phyloP scores from a whole-genome alignment of 1,140 invertebrate species.

The Polypedilum vanderplanki region DNA sequence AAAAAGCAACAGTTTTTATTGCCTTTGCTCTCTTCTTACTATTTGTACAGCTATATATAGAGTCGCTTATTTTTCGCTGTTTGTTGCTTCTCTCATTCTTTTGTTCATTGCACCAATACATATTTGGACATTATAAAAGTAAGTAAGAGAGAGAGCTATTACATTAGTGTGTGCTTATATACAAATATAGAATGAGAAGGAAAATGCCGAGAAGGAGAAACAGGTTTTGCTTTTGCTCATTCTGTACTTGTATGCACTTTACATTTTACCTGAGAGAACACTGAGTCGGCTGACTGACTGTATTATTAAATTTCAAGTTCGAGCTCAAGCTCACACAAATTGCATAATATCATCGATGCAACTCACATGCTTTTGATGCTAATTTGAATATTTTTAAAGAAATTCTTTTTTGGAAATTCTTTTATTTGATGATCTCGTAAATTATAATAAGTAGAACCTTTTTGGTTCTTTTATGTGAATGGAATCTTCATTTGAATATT shows the following conservation, averaged over 20 bases:
- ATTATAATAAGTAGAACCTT: not conserved
- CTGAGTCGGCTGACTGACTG: not conserved
- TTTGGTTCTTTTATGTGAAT: not conserved
- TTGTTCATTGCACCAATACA: not conserved
- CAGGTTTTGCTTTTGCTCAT: too few relatives aligned
- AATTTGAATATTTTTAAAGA: not conserved
- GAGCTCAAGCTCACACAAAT: not conserved
- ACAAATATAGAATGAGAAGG: not conserved
- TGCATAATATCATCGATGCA: not conserved
- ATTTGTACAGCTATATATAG: conserved; percentile 19
- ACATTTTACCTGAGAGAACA: not conserved
- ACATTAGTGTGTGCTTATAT: not conserved
- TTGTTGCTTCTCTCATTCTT: not conserved
- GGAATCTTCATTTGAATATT: not conserved
- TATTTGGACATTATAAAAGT: not conserved
- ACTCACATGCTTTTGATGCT: not conserved
- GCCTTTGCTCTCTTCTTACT: not conserved
- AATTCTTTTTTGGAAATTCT: not conserved
- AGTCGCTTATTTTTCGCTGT: not conserved
- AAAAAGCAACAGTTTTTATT: conserved; percentile 3
- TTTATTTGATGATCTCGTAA: not conserved
- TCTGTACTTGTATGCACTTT: not conserved
- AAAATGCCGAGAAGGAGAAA: too few relatives aligned
- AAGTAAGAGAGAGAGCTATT: not conserved
- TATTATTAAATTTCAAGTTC: conserved; percentile 13